Base-by-base conservation (phyloP, 2,888 invertebrate species). In the Masnerella sp. region DNA sequence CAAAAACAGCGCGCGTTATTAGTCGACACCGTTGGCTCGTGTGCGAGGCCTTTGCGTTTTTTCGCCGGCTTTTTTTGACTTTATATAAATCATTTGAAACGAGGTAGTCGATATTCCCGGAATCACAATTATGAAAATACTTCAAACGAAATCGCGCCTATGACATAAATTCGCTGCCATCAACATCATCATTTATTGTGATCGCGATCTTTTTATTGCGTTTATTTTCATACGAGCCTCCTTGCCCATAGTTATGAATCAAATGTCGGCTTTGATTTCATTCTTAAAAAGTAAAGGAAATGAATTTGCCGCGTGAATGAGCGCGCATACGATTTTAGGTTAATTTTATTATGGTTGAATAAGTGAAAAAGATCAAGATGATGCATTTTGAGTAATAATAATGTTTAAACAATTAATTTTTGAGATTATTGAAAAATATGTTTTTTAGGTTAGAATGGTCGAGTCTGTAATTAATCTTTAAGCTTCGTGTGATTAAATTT, bases 71-170 rank as follows among this genome's bases (percentile, higher is more conserved):
- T 64, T 64, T 62, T 65, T 61, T 20, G 36, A 54, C 51, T 70
- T 56, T 54, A 67, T 59, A 70, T 70, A 74, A 74, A 74, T 74
- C 67, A 51, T 62, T 67, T 61, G 30, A 58, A 74, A 67, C 36
- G 61, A 67, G 49, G 47, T 54, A 54, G 47, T 62, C 42, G 43
- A 70, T 70, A 69, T 74, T 74, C 65, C 32, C n/a, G 28, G 70
- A 74, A 74, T 32, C 22, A 30, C 47, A 54, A 65, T 65, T 64
- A 69, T 74, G 30, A 64, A 71, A 71, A 71, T 65, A 71, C 47
- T 52, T 71, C 59, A 64, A 71, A 71, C 58, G 42, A 72, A 59
- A 47, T 47, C 34, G 64, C 38, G 30, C 34, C 14, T 40, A 52
- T 18, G 43, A 56, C 51, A 64, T 64, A 62, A 58, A 64, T 70